A percentile compares a stretch with the other conserved stretches of the same genome.
phyloP scores from a whole-genome alignment of 2,113 vertebrate genomes.

The Ardeotis arabs region DNA sequence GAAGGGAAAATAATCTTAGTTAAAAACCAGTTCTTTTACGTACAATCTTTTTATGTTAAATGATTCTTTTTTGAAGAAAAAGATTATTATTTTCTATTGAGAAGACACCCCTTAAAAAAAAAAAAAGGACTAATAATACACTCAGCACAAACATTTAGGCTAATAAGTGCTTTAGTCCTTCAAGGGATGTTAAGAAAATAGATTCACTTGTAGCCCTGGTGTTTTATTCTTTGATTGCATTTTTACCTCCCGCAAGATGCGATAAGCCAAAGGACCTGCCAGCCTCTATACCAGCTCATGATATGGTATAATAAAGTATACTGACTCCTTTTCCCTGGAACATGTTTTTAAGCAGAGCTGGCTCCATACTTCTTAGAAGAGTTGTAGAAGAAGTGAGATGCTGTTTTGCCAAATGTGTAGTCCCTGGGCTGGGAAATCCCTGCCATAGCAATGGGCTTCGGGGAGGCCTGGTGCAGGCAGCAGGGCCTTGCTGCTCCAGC shows the following conservation, averaged over 20 bases:
- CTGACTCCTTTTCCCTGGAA: not conserved
- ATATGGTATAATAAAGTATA: not conserved
- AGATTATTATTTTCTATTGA: not conserved
- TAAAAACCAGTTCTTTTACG: not conserved
- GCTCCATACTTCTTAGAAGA: not conserved
- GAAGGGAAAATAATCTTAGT: not conserved
- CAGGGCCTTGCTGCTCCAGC: not conserved
- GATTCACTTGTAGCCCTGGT: not conserved
- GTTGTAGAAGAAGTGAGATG: not conserved
- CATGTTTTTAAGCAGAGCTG: not conserved
- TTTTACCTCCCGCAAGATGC: not conserved
- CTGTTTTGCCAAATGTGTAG: fast-evolving
- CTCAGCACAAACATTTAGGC: not conserved
- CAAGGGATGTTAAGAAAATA: not conserved
- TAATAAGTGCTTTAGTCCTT: not conserved
- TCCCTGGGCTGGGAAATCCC: not conserved
- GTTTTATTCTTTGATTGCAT: not conserved
- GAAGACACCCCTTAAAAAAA: not conserved
- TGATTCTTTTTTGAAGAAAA: not conserved
- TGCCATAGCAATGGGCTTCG: not conserved
- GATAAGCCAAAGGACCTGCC: not conserved
- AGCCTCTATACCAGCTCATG: not conserved
- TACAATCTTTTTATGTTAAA: not conserved
- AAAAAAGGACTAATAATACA: not conserved
- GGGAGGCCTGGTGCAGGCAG: not conserved